A percentile compares a stretch with the other conserved stretches of the same genome.
Conservation (phyloP, 1,140 invertebrate genomes). For the Pristionchus pacificus region DNA sequence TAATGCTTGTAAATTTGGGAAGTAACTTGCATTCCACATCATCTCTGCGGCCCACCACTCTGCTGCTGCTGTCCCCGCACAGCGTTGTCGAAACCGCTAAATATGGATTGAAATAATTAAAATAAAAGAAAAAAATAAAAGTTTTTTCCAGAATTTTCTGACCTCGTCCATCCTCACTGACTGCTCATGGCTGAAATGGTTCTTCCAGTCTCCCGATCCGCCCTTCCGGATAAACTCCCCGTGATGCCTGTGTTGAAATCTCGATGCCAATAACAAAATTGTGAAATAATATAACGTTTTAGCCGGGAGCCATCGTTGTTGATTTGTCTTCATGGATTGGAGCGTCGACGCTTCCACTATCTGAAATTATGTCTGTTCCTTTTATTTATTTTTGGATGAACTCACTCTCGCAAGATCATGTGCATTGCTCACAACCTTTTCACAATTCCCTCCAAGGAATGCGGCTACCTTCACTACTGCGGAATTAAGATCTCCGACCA, state of each 20-base stretch:
- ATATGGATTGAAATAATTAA: too few species aligned
- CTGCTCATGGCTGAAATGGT: slow-evolving; percentile 59
- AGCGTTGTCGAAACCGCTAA: too few species aligned
- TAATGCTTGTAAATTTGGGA: too few species aligned
- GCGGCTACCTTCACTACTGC: slow-evolving; percentile 39
- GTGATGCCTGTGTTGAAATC: slow-evolving; percentile 32
- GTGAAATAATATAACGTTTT: slow-evolving; percentile 21
- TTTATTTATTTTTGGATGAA: background rate
- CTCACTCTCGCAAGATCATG: slow-evolving; percentile 13
- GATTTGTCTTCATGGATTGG: slow-evolving; percentile 54
- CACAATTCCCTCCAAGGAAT: slow-evolving; percentile 50
- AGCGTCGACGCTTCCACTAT: slow-evolving; percentile 48
- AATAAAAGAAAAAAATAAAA: too few species aligned
- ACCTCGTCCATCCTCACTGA: slow-evolving; percentile 50
- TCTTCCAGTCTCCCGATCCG: slow-evolving; percentile 59
- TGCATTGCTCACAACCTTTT: slow-evolving; percentile 39
- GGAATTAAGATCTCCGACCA: slow-evolving; percentile 40
- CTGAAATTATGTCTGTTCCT: background rate
- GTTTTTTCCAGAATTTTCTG: too few species aligned
- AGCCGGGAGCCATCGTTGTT: slow-evolving; percentile 55
- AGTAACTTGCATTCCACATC: too few species aligned
- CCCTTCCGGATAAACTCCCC: slow-evolving; percentile 58
- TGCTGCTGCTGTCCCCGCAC: too few species aligned
- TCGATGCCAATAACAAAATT: background rate
- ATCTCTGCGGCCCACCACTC: too few species aligned